Base-by-base conservation (phyloP, 2,113 vertebrate genomes). In the Dasyurus viverrinus region DNA sequence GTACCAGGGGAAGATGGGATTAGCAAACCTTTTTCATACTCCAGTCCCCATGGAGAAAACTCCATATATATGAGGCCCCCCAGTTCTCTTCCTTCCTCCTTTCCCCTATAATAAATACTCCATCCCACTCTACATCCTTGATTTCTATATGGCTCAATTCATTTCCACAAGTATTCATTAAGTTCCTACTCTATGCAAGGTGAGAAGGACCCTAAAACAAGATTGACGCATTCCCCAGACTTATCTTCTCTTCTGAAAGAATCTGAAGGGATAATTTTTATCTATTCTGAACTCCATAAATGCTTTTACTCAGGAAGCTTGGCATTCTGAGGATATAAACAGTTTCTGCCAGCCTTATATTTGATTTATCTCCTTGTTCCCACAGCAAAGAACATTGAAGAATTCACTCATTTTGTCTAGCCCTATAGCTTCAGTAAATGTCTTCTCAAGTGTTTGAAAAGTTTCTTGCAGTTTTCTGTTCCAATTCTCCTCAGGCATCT, bases 391-490 rank as follows among this genome's bases (percentile, higher is more conserved):
- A 84, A 76, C 68, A 84, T 8, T 84, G 68, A 84, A 84, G n/a
- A 84, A 84, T 53, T 94, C 48, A 76, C 27, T 26, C 91, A 93
- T 89, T 52, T n/a, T 55, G 0, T 1, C 16, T 53, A 91, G n/a
- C 91, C 93, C 54, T 94, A 54, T 54, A 92, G 22, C 46, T 27
- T 89, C 26, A 92, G 95, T 19, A 92, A 53, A 42, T 16, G 30
- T 93, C 76, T 84, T 90, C 52, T 94, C 89, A 52, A 94, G 54
- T 68, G 92, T 53, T 8, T 96, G 26, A 46, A 16, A 68, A 46
- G 30, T 95, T 89, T 95, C 68, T 54, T 84, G 90, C 60, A 50
- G 19, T 68, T 94, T 94, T 95, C 53, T 89, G 92, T 92, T 93
- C 93, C 68, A 46, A 55, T 93, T 92, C 19, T 93, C 89, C 48